Percentiles rank a stretch among this genome's conserved stretches.
phyloP scores from a whole-genome alignment of 2,113 vertebrate species.

The Xiphorhynchus elegans region DNA sequence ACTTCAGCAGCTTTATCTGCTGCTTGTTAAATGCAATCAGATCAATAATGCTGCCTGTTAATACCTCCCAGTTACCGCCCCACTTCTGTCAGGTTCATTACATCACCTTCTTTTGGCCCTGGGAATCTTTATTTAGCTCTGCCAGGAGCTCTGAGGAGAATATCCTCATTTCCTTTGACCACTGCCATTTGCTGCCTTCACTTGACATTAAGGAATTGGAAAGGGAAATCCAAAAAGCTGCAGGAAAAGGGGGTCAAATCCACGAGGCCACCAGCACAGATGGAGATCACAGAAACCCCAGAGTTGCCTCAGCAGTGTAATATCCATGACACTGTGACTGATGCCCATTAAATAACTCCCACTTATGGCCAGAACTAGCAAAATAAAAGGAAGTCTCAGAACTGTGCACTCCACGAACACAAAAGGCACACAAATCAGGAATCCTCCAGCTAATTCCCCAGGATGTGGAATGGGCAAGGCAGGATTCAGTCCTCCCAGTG shows the following conservation, averaged over 20 bases:
- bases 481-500: neutral
- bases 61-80: neutral
- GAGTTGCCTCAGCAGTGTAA: neutral
- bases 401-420: neutral
- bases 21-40: neutral
- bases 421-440: neutral
- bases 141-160: neutral
- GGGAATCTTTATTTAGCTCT: neutral
- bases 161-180: neutral
- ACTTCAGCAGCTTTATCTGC: neutral
- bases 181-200: neutral
- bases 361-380: neutral
- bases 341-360: neutral
- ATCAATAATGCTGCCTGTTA: neutral
- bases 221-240: neutral
- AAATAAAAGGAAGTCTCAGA: neutral
- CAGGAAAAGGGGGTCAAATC: neutral
- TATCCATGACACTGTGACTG: neutral
- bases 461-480: neutral
- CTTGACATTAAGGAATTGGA: neutral
- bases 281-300: neutral
- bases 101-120: constrained; percentile 1
- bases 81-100: constrained; percentile 33
- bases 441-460: neutral
- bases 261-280: neutral